A percentile compares a stretch with the other conserved stretches of the same genome.
Evolutionary conservation across 2,797 vertebrate genomes (phyloP).

Genomic region (Argentina silus): DNA sequence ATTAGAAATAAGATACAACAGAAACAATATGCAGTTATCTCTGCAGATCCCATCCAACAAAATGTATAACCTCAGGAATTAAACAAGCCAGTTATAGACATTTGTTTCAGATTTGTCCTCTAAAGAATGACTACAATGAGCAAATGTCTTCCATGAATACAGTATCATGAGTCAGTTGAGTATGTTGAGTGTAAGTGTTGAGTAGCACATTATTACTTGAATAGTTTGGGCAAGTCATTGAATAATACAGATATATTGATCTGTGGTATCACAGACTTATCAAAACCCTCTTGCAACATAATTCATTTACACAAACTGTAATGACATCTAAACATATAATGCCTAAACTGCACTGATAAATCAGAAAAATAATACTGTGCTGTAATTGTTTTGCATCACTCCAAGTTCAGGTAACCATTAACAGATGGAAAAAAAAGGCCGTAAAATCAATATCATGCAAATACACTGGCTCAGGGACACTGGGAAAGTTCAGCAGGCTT

Average conservation of each 20-base stretch:
- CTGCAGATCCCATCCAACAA: too few relatives aligned
- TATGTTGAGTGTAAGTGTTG: too few relatives aligned
- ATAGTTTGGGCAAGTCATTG: neutral
- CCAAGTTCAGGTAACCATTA: constrained; percentile 58
- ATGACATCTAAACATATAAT: neutral
- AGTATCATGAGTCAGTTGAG: too few relatives aligned
- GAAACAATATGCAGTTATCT: too few relatives aligned
- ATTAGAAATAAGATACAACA: too few relatives aligned
- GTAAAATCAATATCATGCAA: constrained; percentile 45
- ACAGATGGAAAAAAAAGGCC: constrained; percentile 56
- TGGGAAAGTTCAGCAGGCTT: constrained; percentile 9
- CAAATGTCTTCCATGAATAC: too few relatives aligned
- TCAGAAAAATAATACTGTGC: too few relatives aligned
- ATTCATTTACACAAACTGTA: neutral
- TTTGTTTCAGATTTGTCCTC: too few relatives aligned
- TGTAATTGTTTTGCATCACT: constrained; percentile 34
- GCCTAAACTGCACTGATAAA: neutral
- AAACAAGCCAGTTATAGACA: too few relatives aligned
- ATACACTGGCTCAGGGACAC: constrained; percentile 35
- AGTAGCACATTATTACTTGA: constrained; percentile 5
- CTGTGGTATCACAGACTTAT: constrained; percentile 25
- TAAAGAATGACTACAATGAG: too few relatives aligned
- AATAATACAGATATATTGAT: neutral
- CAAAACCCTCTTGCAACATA: too few relatives aligned
- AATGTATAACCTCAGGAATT: too few relatives aligned